Percentiles rank a stretch among this genome's conserved stretches.
phyloP scores from a whole-genome alignment of 2,888 invertebrate genomes.

The Amphipyra berbera region DNA sequence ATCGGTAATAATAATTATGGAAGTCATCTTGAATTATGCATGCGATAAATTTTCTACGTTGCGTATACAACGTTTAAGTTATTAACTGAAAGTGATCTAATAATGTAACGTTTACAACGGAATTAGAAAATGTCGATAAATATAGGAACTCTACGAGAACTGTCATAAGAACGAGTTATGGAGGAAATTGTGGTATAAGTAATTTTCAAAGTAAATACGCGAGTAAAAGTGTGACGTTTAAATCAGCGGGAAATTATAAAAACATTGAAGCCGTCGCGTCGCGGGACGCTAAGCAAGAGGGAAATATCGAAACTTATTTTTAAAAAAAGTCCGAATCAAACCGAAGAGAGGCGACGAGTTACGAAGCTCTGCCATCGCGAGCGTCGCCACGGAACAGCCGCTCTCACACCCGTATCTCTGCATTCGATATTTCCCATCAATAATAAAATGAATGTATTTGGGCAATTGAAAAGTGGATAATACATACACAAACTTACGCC shows the following conservation, averaged over 20 bases:
- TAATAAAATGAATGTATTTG: no score
- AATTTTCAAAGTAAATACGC: slow-evolving; percentile 49
- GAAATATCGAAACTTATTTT: no score
- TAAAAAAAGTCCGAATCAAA: no score
- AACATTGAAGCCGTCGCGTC: no score
- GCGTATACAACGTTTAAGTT: slow-evolving; percentile 17
- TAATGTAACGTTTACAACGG: slow-evolving; percentile 21
- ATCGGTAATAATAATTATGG: slow-evolving; percentile 5
- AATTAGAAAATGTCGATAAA: slow-evolving; percentile 48
- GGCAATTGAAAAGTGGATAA: no score
- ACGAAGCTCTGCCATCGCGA: no score
- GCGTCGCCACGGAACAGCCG: no score
- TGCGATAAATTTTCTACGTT: slow-evolving; percentile 8
- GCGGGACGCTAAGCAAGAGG: no score
- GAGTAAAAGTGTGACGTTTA: slow-evolving; percentile 1
- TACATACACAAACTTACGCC: no score
- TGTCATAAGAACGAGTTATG: slow-evolving; percentile 42
- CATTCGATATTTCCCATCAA: no score
- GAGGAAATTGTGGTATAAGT: slow-evolving; percentile 37
- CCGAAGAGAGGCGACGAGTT: no score
- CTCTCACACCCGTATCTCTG: no score
- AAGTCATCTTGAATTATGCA: slow-evolving; percentile 14
- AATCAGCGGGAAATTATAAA: slow-evolving; percentile 23
- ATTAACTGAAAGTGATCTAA: slow-evolving; percentile 44
- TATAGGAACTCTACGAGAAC: slow-evolving; percentile 36